Evolutionary conservation across 1,140 invertebrate genomes (phyloP).

Genomic region (Bombus waltoni): DNA sequence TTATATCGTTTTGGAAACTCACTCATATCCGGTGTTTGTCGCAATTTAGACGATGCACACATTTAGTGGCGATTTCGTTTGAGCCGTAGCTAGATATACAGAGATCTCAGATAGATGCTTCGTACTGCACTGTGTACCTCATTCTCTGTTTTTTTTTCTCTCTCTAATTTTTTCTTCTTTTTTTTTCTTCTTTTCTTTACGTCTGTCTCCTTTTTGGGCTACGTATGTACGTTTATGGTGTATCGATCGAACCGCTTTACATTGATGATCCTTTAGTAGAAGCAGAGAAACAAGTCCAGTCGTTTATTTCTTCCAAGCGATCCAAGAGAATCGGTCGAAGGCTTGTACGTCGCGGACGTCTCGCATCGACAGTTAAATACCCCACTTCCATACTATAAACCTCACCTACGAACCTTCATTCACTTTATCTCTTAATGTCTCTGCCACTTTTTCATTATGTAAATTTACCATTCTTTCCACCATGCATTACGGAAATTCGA

Average conservation of each 20-base stretch:
- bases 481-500: slow-evolving; percentile 1
- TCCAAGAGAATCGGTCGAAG: slow-evolving; percentile 8
- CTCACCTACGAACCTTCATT: slow-evolving; percentile 62
- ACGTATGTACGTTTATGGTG: slow-evolving; percentile 48
- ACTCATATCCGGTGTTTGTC: slow-evolving; percentile 18
- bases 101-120: slow-evolving; percentile 50
- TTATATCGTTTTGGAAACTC: not conserved
- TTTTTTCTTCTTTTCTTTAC: not conserved
- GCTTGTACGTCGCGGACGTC: slow-evolving; percentile 38
- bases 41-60: slow-evolving; percentile 39
- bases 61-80: slow-evolving; percentile 40
- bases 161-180: not conserved
- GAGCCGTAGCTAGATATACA: slow-evolving; percentile 39
- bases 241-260: slow-evolving; percentile 37
- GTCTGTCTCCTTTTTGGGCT: slow-evolving; percentile 26
- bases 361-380: slow-evolving; percentile 54
- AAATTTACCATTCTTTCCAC: slow-evolving; percentile 37
- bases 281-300: slow-evolving; percentile 10
- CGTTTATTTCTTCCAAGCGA: not conserved
- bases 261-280: slow-evolving; percentile 33
- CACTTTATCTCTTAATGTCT: slow-evolving; percentile 63
- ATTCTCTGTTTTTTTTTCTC: not conserved
- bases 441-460: slow-evolving; percentile 58
- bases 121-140: slow-evolving; percentile 32
- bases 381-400: slow-evolving; percentile 45